These are phyloP conservation scores for Crotalus helleri DNA, from an alignment of 2,113 vertebrate genomes.

Conservation along the genomic window DNA sequence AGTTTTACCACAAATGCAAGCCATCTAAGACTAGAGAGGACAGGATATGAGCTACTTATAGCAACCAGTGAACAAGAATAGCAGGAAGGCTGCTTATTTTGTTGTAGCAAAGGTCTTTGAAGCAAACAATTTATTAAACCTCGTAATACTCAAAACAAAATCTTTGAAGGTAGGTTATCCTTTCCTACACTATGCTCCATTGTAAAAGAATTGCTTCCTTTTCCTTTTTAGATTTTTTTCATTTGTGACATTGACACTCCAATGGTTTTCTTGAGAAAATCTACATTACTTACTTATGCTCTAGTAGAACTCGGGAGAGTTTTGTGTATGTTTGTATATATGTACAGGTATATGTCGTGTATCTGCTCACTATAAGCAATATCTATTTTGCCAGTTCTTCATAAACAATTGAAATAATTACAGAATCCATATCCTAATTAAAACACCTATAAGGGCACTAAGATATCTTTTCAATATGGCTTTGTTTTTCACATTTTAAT, in stretches of 20 bases:
- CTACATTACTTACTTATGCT: background rate
- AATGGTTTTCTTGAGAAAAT: constrained; percentile 58
- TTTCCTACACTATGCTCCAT: constrained; percentile 82
- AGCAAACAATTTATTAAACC: constrained; percentile 93
- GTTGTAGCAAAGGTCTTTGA: constrained; percentile 82
- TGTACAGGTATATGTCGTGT: background rate
- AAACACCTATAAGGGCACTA: constrained; percentile 46
- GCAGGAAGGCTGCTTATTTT: constrained; percentile 90
- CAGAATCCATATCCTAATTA: constrained; percentile 19
- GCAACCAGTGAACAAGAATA: constrained; percentile 92
- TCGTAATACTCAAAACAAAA: constrained; percentile 81
- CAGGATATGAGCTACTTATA: constrained; percentile 99
- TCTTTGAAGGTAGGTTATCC: constrained; percentile 98
- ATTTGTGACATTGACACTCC: constrained; percentile 82
- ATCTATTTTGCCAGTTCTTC: constrained; percentile 20
- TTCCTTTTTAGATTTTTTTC: constrained; percentile 84
- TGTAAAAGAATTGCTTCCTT: constrained; percentile 96
- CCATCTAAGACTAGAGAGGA: constrained; percentile 93
- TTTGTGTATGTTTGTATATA: background rate
- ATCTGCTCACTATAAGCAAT: constrained; percentile 33
- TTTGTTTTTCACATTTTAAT: constrained; percentile 58
- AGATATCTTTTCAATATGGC: constrained; percentile 27
- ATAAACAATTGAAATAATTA: constrained; percentile 47
- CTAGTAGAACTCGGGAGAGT: constrained; percentile 36
- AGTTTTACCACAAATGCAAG: constrained; percentile 87